A percentile compares a stretch with the other conserved stretches of the same genome.
Evolutionary conservation across 1,140 invertebrate genomes (phyloP).

Genomic region (Penaeus japonicus): DNA sequence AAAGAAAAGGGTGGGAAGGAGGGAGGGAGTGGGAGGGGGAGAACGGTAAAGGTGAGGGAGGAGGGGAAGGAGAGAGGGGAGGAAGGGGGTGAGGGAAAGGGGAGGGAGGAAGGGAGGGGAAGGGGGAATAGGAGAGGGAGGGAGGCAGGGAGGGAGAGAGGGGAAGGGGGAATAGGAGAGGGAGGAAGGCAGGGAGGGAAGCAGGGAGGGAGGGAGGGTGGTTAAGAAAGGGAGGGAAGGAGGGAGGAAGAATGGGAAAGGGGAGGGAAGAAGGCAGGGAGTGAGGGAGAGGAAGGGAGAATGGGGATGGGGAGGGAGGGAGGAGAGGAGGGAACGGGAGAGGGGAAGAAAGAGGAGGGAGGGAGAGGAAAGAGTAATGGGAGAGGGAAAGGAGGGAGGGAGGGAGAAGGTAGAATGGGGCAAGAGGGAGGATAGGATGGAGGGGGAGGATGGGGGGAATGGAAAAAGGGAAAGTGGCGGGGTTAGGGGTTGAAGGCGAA

Average conservation of each 20-base stretch:
- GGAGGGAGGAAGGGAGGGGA: too few species aligned
- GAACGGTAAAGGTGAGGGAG: not conserved
- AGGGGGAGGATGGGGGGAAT: not conserved
- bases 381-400: not conserved
- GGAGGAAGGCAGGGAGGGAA: not conserved
- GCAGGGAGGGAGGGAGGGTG: too few species aligned
- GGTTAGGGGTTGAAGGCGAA: too few species aligned
- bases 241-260: not conserved
- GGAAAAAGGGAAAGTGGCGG: not conserved
- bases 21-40: not conserved
- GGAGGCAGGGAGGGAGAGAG: not conserved
- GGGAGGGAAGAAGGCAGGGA: not conserved
- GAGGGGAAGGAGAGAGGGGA: not conserved
- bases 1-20: not conserved
- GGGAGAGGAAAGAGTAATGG: too few species aligned
- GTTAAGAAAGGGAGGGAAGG: not conserved
- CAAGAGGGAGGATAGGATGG: not conserved
- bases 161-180: not conserved
- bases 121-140: too few species aligned
- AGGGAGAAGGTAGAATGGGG: not conserved
- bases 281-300: too few species aligned
- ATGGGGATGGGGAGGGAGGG: not conserved
- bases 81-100: not conserved
- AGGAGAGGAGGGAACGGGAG: not conserved
- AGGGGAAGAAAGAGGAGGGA: not conserved